These are phyloP conservation scores for Enteromius mattozi DNA, from an alignment of 2,797 vertebrate genomes.

Conservation along the genomic window DNA sequence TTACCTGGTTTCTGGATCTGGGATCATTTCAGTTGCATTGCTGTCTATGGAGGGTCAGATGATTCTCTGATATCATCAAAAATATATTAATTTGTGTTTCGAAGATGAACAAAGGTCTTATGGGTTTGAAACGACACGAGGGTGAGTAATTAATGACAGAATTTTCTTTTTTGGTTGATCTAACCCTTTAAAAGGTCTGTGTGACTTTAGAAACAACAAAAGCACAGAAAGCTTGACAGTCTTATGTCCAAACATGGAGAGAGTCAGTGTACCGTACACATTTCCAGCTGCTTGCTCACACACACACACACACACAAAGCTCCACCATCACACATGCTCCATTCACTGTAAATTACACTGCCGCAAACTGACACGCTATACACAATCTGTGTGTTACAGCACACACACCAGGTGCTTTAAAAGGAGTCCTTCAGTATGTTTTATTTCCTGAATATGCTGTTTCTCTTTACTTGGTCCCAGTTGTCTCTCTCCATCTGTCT, in stretches of 20 bases:
- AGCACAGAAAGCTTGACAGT: constrained; percentile 52
- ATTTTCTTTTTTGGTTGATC: too few relatives aligned
- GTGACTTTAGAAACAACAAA: constrained; percentile 58
- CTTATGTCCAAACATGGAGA: constrained; percentile 58
- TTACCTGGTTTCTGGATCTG: too few relatives aligned
- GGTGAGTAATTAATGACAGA: too few relatives aligned
- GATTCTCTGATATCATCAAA: too few relatives aligned
- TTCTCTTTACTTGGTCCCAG: constrained; percentile 59
- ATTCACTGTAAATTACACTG: constrained; percentile 24
- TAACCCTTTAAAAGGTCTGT: not conserved
- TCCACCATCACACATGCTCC: not conserved
- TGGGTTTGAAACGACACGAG: too few relatives aligned
- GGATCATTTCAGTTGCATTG: too few relatives aligned
- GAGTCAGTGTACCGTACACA: constrained; percentile 66
- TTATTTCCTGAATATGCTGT: constrained; percentile 28
- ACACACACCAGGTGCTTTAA: constrained; percentile 9
- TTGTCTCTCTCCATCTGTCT: constrained; percentile 63
- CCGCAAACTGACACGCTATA: constrained; percentile 10
- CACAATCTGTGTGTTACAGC: not conserved
- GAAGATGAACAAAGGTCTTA: too few relatives aligned
- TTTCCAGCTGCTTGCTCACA: constrained; percentile 39
- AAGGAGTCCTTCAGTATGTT: not conserved
- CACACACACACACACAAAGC: constrained; percentile 22
- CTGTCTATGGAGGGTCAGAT: too few relatives aligned
- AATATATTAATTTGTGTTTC: too few relatives aligned